Evolutionary conservation across 2,113 vertebrate species (phyloP).

Genomic region (Neodontobutis hainanensis): DNA sequence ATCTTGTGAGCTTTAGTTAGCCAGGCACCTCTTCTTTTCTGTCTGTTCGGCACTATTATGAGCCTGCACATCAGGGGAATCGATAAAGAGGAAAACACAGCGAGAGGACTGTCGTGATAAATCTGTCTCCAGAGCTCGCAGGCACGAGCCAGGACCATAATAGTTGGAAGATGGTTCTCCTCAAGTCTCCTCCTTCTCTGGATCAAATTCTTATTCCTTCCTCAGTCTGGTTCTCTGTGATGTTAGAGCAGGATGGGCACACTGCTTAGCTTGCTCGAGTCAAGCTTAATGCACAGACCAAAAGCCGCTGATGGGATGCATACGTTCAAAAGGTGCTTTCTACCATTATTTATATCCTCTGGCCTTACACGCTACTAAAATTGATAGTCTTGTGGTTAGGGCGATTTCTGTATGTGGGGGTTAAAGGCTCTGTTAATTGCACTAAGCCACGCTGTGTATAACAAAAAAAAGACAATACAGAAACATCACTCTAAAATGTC

Average conservation of each 20-base stretch:
- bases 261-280: slow-evolving; percentile 35
- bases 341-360: slow-evolving; percentile 13
- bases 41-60: slow-evolving; percentile 67
- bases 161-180: slow-evolving; percentile 47
- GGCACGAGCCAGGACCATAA: slow-evolving; percentile 59
- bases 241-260: slow-evolving; percentile 31
- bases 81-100: slow-evolving; percentile 70
- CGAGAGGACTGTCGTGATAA: slow-evolving; percentile 60
- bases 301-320: slow-evolving; percentile 40
- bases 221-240: slow-evolving; percentile 15
- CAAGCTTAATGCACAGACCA: slow-evolving; percentile 44
- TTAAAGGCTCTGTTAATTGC: no score
- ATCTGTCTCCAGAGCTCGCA: slow-evolving; percentile 61
- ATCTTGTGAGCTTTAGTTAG: slow-evolving; percentile 54
- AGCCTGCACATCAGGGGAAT: slow-evolving; percentile 66
- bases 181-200: slow-evolving; percentile 18
- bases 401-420: no score
- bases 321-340: slow-evolving; percentile 43
- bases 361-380: slow-evolving; percentile 15
- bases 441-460: no score
- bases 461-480: no score
- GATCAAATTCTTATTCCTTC: not conserved
- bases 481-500: no score
- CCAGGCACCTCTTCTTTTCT: slow-evolving; percentile 59
- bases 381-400: slow-evolving; percentile 13